phyloP scores from a whole-genome alignment of 2,113 vertebrate species.

The Semicossyphus pulcher region DNA sequence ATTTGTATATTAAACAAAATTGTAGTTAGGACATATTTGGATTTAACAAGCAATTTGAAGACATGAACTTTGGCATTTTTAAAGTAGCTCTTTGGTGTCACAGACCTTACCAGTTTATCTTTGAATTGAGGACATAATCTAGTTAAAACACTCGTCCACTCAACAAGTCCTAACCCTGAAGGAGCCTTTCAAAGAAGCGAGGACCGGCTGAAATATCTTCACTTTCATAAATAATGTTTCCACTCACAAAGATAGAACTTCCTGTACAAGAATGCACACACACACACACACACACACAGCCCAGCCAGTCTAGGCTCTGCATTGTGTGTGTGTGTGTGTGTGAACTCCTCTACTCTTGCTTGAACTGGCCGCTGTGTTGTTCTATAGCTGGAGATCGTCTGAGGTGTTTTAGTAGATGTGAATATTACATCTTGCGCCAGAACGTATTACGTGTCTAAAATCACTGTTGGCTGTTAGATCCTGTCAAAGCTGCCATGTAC shows the following conservation, averaged over 20 bases:
- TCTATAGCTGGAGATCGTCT: constrained; percentile 29
- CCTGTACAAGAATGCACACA: neutral
- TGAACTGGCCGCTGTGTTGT: constrained; percentile 40
- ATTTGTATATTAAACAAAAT: no score
- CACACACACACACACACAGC: no score
- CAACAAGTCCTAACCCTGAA: neutral
- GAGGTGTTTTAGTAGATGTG: constrained; percentile 70
- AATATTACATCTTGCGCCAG: constrained; percentile 66
- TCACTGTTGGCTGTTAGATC: constrained; percentile 72
- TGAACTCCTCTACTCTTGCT: constrained; percentile 54
- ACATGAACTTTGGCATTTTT: no score
- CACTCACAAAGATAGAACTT: neutral
- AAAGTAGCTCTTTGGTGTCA: no score
- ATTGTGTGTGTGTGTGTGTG: constrained; percentile 12
- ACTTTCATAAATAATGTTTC: no score
- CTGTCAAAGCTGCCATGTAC: constrained; percentile 67
- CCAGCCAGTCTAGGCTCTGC: neutral
- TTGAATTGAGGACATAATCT: no score
- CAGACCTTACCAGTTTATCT: no score
- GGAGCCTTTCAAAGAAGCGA: neutral
- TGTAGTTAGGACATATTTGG: no score
- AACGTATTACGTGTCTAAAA: constrained; percentile 70
- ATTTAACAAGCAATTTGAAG: no score
- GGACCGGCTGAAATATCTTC: neutral
- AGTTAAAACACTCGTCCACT: no score